Evolutionary conservation across 2,113 vertebrate genomes (phyloP).

Genomic region (Gymnobelideus leadbeateri): DNA sequence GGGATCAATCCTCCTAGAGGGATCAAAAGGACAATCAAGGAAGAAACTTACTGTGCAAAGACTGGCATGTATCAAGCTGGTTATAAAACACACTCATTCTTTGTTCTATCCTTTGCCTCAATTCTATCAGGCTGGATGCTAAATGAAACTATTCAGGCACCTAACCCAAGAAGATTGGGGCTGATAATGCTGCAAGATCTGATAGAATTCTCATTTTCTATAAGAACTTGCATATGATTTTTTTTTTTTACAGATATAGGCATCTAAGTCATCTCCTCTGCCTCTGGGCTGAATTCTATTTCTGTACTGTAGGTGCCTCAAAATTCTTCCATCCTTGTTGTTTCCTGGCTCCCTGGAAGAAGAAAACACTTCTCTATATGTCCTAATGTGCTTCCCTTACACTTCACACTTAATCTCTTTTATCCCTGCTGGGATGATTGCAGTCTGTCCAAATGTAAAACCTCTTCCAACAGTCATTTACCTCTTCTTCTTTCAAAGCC

Average conservation of each 20-base stretch:
- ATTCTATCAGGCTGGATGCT: neutral
- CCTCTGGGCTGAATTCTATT: neutral
- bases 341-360: neutral
- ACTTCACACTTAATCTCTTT: neutral
- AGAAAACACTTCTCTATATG: neutral
- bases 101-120: neutral
- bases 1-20: neutral
- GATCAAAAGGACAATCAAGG: neutral
- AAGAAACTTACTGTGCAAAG: neutral
- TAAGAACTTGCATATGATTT: neutral
- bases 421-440: neutral
- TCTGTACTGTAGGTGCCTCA: neutral
- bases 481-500: neutral
- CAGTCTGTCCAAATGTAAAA: neutral
- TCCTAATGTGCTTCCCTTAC: neutral
- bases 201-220: neutral
- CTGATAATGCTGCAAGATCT: neutral
- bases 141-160: neutral
- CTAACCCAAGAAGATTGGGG: neutral
- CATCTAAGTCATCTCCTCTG: neutral
- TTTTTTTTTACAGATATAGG: neutral
- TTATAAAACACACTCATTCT: neutral
- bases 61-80: neutral
- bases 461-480: neutral
- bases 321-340: neutral